A percentile compares a stretch with the other conserved stretches of the same genome.
Evolutionary conservation across 2,888 invertebrate genomes (phyloP).

Genomic region (Timandra comae): DNA sequence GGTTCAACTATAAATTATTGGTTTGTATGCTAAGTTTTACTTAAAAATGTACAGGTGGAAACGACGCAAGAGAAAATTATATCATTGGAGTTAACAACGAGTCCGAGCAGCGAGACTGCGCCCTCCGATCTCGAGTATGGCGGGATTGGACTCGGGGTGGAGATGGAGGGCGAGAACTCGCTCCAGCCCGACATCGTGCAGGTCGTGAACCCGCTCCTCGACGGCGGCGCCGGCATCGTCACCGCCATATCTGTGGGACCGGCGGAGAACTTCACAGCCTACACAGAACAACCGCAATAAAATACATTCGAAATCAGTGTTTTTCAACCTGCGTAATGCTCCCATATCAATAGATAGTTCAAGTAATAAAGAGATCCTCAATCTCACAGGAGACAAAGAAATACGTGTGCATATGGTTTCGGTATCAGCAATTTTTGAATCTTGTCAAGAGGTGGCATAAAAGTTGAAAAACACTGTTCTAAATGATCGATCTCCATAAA

Average conservation of each 20-base stretch:
- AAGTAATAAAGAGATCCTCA: too few species aligned
- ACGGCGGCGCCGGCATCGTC: conserved; percentile 65
- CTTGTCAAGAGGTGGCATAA: too few species aligned
- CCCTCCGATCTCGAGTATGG: conserved; percentile 54
- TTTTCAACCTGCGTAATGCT: too few species aligned
- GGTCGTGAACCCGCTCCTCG: conserved; percentile 69
- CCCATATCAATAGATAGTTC: too few species aligned
- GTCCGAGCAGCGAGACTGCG: conserved; percentile 78
- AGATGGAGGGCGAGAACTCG: conserved; percentile 62
- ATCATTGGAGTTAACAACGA: conserved; percentile 87
- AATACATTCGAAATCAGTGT: conserved; percentile 2
- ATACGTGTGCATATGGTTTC: too few species aligned
- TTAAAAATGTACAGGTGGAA: conserved; percentile 87
- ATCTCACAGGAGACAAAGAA: too few species aligned
- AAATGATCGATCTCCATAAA: too few species aligned
- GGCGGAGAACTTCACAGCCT: conserved; percentile 53
- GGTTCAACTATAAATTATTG: too few species aligned
- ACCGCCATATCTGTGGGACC: conserved; percentile 70
- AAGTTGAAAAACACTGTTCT: too few species aligned
- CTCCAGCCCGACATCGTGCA: conserved; percentile 75
- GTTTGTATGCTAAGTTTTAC: too few species aligned
- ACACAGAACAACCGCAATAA: conserved; percentile 47
- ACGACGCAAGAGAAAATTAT: conserved; percentile 94
- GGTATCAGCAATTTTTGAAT: too few species aligned
- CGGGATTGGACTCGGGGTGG: conserved; percentile 46